phyloP scores from a whole-genome alignment of 2,113 vertebrate species.

The Anoura caudifer region DNA sequence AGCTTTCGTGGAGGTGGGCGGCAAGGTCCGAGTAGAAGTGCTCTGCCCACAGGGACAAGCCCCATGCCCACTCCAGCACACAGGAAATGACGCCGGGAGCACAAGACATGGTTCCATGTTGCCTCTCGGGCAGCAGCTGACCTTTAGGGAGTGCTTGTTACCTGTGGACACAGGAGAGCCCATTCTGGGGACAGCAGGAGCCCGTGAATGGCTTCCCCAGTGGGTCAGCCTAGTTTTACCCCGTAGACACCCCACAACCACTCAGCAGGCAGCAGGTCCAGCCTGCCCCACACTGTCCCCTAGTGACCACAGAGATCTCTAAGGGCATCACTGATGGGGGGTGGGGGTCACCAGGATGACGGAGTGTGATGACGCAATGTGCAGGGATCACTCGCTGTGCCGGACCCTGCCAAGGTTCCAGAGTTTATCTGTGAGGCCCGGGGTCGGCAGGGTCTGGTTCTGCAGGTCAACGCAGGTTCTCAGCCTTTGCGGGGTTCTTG shows the following conservation, averaged over 20 bases:
- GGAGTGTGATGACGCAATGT: neutral
- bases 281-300: neutral
- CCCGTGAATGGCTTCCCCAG: neutral
- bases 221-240: neutral
- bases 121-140: neutral
- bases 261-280: neutral
- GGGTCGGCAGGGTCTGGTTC: neutral
- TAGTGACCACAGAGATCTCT: neutral
- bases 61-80: neutral
- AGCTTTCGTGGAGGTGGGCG: fast-evolving
- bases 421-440: neutral
- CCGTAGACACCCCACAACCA: neutral
- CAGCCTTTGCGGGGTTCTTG: neutral
- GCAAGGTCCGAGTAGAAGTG: neutral
- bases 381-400: neutral
- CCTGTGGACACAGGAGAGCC: neutral
- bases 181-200: neutral
- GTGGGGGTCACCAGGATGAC: neutral
- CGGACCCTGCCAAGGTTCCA: neutral
- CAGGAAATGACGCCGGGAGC: neutral
- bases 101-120: neutral
- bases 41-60: neutral
- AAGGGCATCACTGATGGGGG: neutral
- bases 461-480: fast-evolving
- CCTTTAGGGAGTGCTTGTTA: neutral